phyloP scores from a whole-genome alignment of 2,888 invertebrate genomes.

The Nasonovia ribisnigri region DNA sequence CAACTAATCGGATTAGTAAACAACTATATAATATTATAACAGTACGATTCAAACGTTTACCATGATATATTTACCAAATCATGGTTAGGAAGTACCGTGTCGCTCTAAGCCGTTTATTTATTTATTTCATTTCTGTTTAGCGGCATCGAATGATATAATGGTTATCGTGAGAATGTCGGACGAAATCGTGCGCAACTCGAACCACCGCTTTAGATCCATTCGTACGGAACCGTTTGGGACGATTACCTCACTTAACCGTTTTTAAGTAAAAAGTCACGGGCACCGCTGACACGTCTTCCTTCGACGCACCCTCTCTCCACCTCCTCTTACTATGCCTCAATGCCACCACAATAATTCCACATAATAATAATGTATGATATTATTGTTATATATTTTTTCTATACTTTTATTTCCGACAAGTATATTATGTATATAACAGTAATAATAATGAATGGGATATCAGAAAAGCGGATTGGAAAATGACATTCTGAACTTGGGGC shows the following conservation, averaged over 20 bases:
- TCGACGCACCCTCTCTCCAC: background rate
- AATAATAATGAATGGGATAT: background rate
- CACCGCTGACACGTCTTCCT: background rate
- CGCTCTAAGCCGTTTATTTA: background rate
- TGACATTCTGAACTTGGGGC: background rate
- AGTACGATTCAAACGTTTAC: background rate
- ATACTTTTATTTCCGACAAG: background rate
- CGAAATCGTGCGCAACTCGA: background rate
- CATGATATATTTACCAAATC: background rate
- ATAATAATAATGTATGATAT: no score
- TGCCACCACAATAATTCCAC: background rate
- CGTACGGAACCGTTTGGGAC: conserved; percentile 5
- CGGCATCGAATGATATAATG: background rate
- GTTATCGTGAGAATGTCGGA: background rate
- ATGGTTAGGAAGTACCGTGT: background rate
- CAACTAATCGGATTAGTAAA: background rate
- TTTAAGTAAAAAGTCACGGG: background rate
- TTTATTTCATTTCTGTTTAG: conserved; percentile 19
- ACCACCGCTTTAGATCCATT: background rate
- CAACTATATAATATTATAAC: no score
- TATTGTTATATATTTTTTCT: background rate
- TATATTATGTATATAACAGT: background rate
- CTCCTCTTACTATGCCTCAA: background rate
- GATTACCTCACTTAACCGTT: conserved; percentile 34
- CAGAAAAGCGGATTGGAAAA: conserved; percentile 15